Percentiles rank a stretch among this genome's conserved stretches.
Evolutionary conservation across 2,113 vertebrate genomes (phyloP).

Genomic region (Mus musculus): GRCm39 chr12:85099501-85100000

Average conservation of each 20-base stretch:
- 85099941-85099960: background rate
- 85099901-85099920: background rate
- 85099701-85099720: too few species aligned
- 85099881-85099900: background rate
- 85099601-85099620: too few species aligned
- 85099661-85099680: too few species aligned
- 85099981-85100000: background rate
- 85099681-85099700: too few species aligned
- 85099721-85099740: constrained; percentile 11
- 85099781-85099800: constrained; percentile 35
- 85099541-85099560: too few species aligned
- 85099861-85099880: background rate
- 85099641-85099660: too few species aligned
- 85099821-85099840: background rate
- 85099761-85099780: constrained; percentile 17
- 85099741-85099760: background rate
- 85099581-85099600: too few species aligned
- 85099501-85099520: too few species aligned
- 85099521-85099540: too few species aligned
- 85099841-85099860: too few species aligned
- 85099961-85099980: background rate
- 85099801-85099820: constrained; percentile 35
- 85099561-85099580: too few species aligned
- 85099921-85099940: background rate
- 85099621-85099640: too few species aligned